These are phyloP conservation scores for Epinotia brunnichana DNA, from an alignment of 2,888 invertebrate genomes.

Conservation along the genomic window DNA sequence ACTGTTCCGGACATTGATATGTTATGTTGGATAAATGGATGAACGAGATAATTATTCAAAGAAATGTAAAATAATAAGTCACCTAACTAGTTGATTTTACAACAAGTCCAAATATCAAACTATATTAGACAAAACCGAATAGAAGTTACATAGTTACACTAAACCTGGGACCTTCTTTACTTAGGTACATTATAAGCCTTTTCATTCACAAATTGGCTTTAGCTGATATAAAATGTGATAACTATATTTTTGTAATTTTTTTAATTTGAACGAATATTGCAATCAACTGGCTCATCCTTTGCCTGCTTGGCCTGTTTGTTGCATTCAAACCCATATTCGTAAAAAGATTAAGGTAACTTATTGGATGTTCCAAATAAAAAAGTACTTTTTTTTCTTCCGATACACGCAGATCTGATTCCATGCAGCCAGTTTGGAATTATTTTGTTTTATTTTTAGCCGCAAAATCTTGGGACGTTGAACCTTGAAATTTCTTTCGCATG, in stretches of 20 bases:
- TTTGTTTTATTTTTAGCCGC: slow-evolving; percentile 39
- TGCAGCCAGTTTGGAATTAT: slow-evolving; percentile 24
- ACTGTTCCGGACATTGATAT: slow-evolving; percentile 28
- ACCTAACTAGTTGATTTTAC: background rate
- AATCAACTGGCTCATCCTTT: slow-evolving; percentile 5
- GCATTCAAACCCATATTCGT: background rate
- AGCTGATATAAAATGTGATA: no score
- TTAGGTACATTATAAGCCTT: no score
- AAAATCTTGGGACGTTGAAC: slow-evolving; percentile 46
- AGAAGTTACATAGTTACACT: no score
- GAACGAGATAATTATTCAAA: background rate
- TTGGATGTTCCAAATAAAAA: slow-evolving; percentile 13
- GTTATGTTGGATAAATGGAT: slow-evolving; percentile 20
- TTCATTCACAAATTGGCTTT: no score
- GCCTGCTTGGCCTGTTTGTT: no score
- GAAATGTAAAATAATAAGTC: background rate
- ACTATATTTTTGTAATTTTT: background rate
- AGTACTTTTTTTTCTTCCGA: slow-evolving; percentile 30
- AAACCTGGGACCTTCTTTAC: no score
- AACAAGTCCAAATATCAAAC: background rate
- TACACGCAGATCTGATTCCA: slow-evolving; percentile 32
- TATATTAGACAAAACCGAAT: no score
- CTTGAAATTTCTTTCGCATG: slow-evolving; percentile 41
- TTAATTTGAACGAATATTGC: background rate
- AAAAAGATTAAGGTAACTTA: background rate